These are phyloP conservation scores for Brachynemurus nebulosus DNA, from an alignment of 2,888 invertebrate genomes.

Conservation along the genomic window DNA sequence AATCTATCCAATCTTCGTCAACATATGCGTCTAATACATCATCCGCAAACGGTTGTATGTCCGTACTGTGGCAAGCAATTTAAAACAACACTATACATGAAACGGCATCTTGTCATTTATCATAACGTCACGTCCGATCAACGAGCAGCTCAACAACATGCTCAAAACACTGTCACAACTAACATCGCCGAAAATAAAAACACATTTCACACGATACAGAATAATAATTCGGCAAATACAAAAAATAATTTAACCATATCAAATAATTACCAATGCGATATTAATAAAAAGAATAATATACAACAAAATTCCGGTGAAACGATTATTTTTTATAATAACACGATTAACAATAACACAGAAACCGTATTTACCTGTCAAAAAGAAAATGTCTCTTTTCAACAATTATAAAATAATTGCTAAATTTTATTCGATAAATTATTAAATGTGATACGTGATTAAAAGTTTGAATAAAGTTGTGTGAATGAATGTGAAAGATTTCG, in stretches of 20 bases:
- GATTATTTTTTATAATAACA: background rate
- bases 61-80: conserved; percentile 46
- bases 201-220: background rate
- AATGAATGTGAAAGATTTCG: too few relatives aligned
- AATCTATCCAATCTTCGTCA: conserved; percentile 49
- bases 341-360: background rate
- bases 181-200: background rate
- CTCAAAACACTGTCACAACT: background rate
- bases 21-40: conserved; percentile 50
- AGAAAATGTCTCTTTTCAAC: background rate
- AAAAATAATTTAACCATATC: background rate
- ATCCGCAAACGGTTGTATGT: conserved; percentile 45
- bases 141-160: background rate
- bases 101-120: conserved; percentile 42
- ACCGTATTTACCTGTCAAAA: background rate
- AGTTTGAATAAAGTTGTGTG: too few relatives aligned
- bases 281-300: background rate
- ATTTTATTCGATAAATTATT: too few relatives aligned
- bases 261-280: background rate
- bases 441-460: too few relatives aligned
- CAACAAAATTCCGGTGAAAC: background rate
- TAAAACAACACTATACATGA: conserved; percentile 47
- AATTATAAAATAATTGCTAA: too few relatives aligned
- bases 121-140: conserved; percentile 28
- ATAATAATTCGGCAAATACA: background rate